A percentile compares a stretch with the other conserved stretches of the same genome.
Conservation (phyloP, 2,888 invertebrate species). For the Spatulosminthurus flaviceps region DNA sequence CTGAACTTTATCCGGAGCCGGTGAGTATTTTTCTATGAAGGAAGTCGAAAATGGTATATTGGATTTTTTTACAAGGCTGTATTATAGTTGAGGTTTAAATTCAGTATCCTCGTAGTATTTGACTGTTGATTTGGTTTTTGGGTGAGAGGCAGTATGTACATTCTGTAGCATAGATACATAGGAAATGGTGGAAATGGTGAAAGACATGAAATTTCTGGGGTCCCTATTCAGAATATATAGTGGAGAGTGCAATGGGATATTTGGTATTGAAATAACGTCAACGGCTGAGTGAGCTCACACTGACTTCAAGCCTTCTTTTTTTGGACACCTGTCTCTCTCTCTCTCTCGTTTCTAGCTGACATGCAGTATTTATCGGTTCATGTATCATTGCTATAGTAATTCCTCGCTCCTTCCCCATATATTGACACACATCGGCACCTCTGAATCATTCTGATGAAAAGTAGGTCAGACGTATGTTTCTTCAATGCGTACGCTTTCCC, state of each 20-base stretch:
- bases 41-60: no score
- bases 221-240: not conserved
- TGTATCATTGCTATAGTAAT: slow-evolving; percentile 7
- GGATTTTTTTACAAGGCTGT: no score
- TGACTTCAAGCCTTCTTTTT: not conserved
- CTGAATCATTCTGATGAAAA: slow-evolving; percentile 6
- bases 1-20: no score
- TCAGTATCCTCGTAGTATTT: no score
- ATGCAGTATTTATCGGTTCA: slow-evolving; percentile 14
- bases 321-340: slow-evolving; percentile 11
- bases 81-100: no score
- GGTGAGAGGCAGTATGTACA: no score
- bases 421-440: slow-evolving; percentile 9
- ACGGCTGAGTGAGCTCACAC: slow-evolving; percentile 2
- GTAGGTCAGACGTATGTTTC: not conserved
- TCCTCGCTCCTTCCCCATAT: not conserved
- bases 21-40: no score
- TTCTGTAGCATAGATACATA: no score
- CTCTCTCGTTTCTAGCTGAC: not conserved
- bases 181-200: no score
- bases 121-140: no score
- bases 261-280: slow-evolving; percentile 14
- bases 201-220: no score
- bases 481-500: not conserved
- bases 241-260: not conserved